Evolutionary conservation across 1,140 invertebrate genomes (phyloP).

Genomic region (Lordiphosa collinella): DNA sequence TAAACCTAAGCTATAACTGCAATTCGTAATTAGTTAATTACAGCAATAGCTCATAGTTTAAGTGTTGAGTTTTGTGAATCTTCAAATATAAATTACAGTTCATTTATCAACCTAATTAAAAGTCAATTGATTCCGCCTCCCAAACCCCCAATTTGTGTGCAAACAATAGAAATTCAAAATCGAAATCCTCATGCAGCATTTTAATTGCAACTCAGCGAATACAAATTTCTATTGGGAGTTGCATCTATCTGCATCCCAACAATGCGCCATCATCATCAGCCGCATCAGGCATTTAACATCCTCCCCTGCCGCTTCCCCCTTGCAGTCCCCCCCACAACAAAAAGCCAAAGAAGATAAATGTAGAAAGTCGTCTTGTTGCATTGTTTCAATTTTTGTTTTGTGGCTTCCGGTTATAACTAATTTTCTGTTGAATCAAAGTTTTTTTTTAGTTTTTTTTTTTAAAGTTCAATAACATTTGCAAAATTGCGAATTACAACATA

Average conservation of each 20-base stretch:
- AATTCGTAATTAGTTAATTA: too few relatives aligned
- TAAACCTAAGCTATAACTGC: too few relatives aligned
- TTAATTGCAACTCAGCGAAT: constrained; percentile 1
- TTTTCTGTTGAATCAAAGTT: constrained; percentile 61
- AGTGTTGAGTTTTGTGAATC: too few relatives aligned
- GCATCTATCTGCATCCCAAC: constrained; percentile 41
- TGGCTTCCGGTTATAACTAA: constrained; percentile 68
- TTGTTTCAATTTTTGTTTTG: constrained; percentile 58
- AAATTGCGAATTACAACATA: constrained; percentile 72
- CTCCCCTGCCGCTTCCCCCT: too few relatives aligned
- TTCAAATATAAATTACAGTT: too few relatives aligned
- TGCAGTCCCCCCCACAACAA: background rate
- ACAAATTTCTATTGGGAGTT: constrained; percentile 16
- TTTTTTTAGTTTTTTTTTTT: constrained; percentile 35
- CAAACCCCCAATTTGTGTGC: too few relatives aligned
- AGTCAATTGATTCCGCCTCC: too few relatives aligned
- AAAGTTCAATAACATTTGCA: constrained; percentile 76
- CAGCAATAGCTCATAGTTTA: too few relatives aligned
- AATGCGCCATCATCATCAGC: constrained; percentile 40
- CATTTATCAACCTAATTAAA: too few relatives aligned
- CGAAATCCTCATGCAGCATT: too few relatives aligned
- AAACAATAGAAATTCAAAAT: too few relatives aligned
- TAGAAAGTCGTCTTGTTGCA: constrained; percentile 62
- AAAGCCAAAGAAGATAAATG: constrained; percentile 27
- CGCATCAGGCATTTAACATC: constrained; percentile 18